phyloP scores from a whole-genome alignment of 2,797 vertebrate species.

The Pantherophis alleghaniensis region DNA sequence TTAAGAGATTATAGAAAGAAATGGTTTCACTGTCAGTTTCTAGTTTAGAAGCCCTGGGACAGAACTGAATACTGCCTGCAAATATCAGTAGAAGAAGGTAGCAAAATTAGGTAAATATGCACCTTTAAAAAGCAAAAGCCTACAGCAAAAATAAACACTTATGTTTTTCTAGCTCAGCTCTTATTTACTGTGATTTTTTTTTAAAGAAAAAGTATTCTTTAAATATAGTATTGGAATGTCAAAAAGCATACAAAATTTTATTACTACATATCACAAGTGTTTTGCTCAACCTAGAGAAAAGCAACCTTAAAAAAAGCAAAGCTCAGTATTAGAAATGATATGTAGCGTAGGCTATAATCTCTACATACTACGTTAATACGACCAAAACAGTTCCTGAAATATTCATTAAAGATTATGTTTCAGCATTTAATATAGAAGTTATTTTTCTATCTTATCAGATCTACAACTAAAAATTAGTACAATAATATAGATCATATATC shows the following conservation, averaged over 20 bases:
- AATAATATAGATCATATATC: not conserved
- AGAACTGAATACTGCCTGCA: not conserved
- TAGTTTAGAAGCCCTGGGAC: not conserved
- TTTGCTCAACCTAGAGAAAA: constrained; percentile 53
- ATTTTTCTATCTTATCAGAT: not conserved
- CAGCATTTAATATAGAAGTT: not conserved
- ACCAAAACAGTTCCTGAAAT: constrained; percentile 31
- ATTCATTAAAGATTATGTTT: not conserved
- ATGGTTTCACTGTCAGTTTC: not conserved
- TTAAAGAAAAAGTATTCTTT: not conserved
- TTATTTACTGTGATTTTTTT: not conserved
- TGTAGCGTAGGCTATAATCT: constrained; percentile 35
- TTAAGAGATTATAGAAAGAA: not conserved
- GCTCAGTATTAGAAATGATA: constrained; percentile 49
- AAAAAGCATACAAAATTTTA: not conserved
- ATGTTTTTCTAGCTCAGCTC: not conserved
- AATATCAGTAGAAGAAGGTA: not conserved
- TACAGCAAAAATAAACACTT: not conserved
- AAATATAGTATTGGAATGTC: not conserved
- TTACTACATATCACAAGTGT: constrained; percentile 47
- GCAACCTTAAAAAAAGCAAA: constrained; percentile 24
- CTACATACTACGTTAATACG: constrained; percentile 30
- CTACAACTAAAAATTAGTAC: not conserved
- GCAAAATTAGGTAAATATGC: not conserved
- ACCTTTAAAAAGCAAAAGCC: not conserved